phyloP scores from a whole-genome alignment of 37 sponge, comb jelly and placozoan species.

The Mnemiopsis leidyi region DNA sequence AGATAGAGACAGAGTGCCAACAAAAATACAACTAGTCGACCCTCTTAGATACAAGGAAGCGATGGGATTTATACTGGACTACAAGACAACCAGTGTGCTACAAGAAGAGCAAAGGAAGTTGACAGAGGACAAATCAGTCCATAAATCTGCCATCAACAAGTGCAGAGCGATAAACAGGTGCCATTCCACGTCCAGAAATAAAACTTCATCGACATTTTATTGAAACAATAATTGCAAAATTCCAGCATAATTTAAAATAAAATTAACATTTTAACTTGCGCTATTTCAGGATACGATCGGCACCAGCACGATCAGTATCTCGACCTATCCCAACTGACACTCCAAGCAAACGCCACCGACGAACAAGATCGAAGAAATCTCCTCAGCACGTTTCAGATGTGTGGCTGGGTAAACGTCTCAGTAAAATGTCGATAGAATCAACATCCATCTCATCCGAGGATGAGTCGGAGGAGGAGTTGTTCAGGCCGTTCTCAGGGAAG shows the following conservation, averaged over 20 bases:
- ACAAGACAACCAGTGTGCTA: neutral
- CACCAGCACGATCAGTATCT: neutral
- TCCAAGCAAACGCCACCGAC: neutral
- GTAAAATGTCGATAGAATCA: constrained; percentile 41
- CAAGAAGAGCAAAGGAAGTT: neutral
- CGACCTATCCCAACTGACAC: neutral
- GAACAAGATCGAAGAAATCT: neutral
- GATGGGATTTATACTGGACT: constrained; percentile 61
- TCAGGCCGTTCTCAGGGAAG: constrained; percentile 12
- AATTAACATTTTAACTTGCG: neutral
- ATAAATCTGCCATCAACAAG: neutral
- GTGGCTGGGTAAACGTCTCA: constrained; percentile 17
- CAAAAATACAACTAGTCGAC: too few relatives aligned
- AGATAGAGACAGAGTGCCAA: too few relatives aligned
- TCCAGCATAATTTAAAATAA: too few relatives aligned
- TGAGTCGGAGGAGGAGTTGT: constrained; percentile 6
- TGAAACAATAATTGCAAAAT: neutral
- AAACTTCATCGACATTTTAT: neutral
- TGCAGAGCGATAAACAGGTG: neutral
- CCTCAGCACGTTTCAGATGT: neutral
- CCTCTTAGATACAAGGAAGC: constrained; percentile 59
- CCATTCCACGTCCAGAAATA: neutral
- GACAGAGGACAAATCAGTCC: neutral
- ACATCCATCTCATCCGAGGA: neutral
- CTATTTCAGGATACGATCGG: constrained; percentile 28